phyloP scores from a whole-genome alignment of 2,797 vertebrate genomes.

The Florisuga fusca region DNA sequence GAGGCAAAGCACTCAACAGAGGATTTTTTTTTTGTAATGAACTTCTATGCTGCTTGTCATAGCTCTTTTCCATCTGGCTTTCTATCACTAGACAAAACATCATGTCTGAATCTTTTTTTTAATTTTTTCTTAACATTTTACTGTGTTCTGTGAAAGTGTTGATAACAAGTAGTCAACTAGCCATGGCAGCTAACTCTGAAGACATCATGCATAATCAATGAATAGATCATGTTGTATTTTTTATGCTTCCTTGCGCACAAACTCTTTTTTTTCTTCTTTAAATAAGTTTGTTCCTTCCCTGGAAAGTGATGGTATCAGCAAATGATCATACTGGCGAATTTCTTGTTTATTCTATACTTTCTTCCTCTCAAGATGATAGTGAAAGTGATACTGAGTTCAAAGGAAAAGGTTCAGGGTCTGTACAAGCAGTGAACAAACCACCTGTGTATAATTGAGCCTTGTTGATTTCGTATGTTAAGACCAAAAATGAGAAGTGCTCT shows the following conservation, averaged over 20 bases:
- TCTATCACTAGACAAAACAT: neutral
- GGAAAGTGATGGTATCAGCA: neutral
- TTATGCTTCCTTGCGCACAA: neutral
- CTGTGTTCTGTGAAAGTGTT: neutral
- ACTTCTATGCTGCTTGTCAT: neutral
- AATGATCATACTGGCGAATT: neutral
- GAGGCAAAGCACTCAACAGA: neutral
- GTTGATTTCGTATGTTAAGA: neutral
- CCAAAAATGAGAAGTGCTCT: neutral
- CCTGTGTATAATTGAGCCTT: neutral
- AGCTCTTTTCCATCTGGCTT: constrained; percentile 26
- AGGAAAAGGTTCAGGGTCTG: neutral
- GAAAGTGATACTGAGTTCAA: neutral
- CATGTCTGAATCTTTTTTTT: neutral
- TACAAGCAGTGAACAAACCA: neutral
- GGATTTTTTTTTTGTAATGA: constrained; percentile 1
- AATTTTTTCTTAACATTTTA: neutral
- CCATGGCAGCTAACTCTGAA: neutral
- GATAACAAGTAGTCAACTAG: neutral
- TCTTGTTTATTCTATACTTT: neutral
- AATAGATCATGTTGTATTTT: neutral
- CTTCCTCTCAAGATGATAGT: neutral
- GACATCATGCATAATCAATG: neutral
- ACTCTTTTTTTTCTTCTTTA: neutral
- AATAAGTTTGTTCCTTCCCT: neutral